These are phyloP conservation scores for Coryphaenoides rupestris DNA, from an alignment of 2,113 vertebrate species.

Conservation along the genomic window DNA sequence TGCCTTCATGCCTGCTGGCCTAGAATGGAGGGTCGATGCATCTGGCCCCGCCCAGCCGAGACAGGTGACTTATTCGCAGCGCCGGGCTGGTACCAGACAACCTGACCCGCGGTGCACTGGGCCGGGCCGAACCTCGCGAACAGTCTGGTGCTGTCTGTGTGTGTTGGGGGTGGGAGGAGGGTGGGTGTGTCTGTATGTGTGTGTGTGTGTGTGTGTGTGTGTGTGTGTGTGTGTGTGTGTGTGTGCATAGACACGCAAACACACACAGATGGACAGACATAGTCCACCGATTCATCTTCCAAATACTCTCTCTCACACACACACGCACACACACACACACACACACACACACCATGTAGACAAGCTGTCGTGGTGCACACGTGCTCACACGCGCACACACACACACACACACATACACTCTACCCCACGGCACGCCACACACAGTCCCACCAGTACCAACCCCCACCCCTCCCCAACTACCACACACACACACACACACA, in stretches of 20 bases:
- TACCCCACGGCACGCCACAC: slow-evolving; percentile 9
- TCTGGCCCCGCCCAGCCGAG: slow-evolving; percentile 33
- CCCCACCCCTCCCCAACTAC: too few species aligned
- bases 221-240: too few species aligned
- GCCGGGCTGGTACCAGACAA: slow-evolving; percentile 32
- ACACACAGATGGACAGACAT: background rate
- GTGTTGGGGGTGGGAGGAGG: background rate
- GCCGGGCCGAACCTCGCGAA: background rate
- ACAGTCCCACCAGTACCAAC: background rate
- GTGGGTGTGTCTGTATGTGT: background rate
- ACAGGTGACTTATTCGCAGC: slow-evolving; percentile 23
- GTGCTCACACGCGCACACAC: slow-evolving; percentile 22
- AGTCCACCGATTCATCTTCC: too few species aligned
- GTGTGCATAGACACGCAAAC: background rate
- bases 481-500: too few species aligned
- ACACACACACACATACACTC: slow-evolving; percentile 7
- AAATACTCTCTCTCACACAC: background rate
- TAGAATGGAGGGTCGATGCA: slow-evolving; percentile 49
- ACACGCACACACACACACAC: slow-evolving; percentile 22
- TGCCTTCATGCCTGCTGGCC: slow-evolving; percentile 30
- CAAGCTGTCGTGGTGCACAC: too few species aligned
- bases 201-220: background rate
- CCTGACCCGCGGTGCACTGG: slow-evolving; percentile 14
- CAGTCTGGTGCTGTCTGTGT: background rate
- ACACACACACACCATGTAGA: background rate